Percentiles rank a stretch among this genome's conserved stretches.
Conservation (phyloP, 2,113 vertebrate species). For the Gila orcuttii region DNA sequence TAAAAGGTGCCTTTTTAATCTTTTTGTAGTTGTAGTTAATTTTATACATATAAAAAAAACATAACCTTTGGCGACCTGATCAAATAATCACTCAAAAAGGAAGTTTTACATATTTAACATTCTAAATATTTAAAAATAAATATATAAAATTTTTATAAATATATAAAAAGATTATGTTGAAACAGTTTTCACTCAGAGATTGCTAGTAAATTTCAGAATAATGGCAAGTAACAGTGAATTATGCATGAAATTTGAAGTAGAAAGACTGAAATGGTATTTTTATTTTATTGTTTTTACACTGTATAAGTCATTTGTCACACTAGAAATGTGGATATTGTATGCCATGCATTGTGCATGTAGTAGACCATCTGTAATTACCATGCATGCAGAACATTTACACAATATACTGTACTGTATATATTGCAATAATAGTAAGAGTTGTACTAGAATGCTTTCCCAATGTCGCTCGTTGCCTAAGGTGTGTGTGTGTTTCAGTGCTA, state of each 20-base stretch:
- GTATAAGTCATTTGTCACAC: neutral
- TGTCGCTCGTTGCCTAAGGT: neutral
- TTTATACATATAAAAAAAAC: neutral
- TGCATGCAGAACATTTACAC: neutral
- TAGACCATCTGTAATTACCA: neutral
- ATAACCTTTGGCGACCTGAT: neutral
- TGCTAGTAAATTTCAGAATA: too few relatives aligned
- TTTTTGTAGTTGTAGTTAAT: neutral
- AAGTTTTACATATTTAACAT: neutral
- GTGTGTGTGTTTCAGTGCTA: neutral
- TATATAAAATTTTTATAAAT: too few relatives aligned
- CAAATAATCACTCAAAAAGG: neutral
- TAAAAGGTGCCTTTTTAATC: neutral
- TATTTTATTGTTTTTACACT: too few relatives aligned
- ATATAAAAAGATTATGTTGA: too few relatives aligned
- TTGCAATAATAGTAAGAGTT: neutral
- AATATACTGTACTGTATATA: neutral
- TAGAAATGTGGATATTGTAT: neutral
- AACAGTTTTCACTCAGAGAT: too few relatives aligned
- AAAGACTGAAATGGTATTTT: too few relatives aligned
- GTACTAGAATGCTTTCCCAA: neutral
- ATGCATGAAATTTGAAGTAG: too few relatives aligned
- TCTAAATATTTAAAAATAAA: neutral
- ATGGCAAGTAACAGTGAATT: too few relatives aligned
- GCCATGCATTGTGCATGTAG: neutral